A percentile compares a stretch with the other conserved stretches of the same genome.
phyloP scores from a whole-genome alignment of 2,113 vertebrate genomes.

The Oxygymnocypris stewartii region DNA sequence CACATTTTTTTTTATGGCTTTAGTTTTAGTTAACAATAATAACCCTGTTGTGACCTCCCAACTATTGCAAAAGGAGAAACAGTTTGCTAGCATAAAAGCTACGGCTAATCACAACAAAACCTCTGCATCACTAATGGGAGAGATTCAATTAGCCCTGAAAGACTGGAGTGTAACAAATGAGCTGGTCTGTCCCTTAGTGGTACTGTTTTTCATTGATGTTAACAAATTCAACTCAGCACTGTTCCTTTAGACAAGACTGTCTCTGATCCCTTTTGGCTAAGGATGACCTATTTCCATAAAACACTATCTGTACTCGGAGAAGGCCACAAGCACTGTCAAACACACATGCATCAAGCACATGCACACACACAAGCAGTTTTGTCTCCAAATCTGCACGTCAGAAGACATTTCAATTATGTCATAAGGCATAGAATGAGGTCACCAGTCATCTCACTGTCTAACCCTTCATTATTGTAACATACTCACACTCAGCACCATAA shows the following conservation, averaged over 20 bases:
- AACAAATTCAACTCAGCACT: slow-evolving; percentile 1
- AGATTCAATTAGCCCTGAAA: slow-evolving; percentile 8
- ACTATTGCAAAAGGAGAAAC: neutral
- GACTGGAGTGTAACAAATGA: neutral
- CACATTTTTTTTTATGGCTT: neutral
- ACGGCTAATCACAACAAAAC: neutral
- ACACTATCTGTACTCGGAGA: slow-evolving; percentile 45
- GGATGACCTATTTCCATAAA: slow-evolving; percentile 54
- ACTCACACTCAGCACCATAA: neutral
- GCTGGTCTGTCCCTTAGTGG: slow-evolving; percentile 29
- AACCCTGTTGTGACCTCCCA: neutral
- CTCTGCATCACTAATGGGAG: neutral
- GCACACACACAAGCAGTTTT: neutral
- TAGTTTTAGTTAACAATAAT: neutral
- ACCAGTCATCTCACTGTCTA: slow-evolving; percentile 8
- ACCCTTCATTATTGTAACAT: neutral
- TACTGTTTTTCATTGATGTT: slow-evolving; percentile 29
- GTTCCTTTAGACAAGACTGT: slow-evolving; percentile 47
- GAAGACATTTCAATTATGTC: slow-evolving; percentile 15
- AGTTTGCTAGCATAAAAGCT: neutral
- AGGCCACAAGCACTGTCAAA: slow-evolving; percentile 47
- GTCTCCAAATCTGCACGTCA: neutral
- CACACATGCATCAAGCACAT: slow-evolving; percentile 10
- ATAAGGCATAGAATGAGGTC: slow-evolving; percentile 15
- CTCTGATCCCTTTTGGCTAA: slow-evolving; percentile 51